Evolutionary conservation across 2,113 vertebrate species (phyloP).

Genomic region (Lontra canadensis): DNA sequence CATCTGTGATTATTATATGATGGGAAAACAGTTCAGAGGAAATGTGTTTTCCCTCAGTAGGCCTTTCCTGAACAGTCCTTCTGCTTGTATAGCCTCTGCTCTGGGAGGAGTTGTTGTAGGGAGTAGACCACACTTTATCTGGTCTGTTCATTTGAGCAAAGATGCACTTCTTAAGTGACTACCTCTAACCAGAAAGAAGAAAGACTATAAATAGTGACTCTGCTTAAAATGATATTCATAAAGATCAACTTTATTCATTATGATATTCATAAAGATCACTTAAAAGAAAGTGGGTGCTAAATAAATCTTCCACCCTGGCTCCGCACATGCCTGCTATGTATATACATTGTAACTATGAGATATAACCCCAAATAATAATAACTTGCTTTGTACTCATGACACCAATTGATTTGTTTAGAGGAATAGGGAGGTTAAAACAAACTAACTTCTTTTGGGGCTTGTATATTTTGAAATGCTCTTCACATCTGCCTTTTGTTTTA

Average conservation of each 20-base stretch:
- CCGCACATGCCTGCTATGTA: background rate
- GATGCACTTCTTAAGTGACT: background rate
- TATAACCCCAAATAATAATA: background rate
- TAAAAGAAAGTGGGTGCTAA: background rate
- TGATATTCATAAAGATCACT: background rate
- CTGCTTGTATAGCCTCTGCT: background rate
- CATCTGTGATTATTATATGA: background rate
- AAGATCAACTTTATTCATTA: background rate
- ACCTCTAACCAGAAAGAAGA: background rate
- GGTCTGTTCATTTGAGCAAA: background rate
- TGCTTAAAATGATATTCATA: background rate
- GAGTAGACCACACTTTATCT: background rate
- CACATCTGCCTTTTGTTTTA: background rate
- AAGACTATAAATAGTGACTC: background rate
- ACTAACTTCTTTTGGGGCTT: background rate
- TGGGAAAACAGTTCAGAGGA: background rate
- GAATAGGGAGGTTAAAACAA: background rate
- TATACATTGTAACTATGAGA: background rate
- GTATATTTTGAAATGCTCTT: constrained; percentile 1
- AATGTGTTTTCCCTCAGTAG: background rate
- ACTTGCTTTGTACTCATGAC: background rate
- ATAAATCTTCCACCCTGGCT: background rate
- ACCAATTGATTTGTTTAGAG: background rate
- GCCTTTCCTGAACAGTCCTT: background rate
- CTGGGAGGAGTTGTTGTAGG: background rate